Base-by-base conservation (phyloP, 2,797 vertebrate genomes). In the Myotis findleyi region DNA sequence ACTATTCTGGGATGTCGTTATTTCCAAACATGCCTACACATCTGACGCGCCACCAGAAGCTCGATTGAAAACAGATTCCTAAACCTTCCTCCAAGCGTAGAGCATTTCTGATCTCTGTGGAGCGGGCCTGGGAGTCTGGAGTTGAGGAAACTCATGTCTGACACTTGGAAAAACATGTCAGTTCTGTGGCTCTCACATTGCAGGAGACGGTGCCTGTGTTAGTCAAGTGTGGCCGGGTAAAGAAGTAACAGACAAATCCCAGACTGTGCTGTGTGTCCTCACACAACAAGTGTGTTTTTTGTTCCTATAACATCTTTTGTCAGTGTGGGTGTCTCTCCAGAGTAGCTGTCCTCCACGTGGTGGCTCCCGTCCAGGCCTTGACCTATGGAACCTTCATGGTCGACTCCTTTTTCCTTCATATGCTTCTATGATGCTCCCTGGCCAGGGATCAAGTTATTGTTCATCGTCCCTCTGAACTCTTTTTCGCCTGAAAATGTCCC, bases 191-290 rank as follows among this genome's bases (percentile, higher is more conserved):
- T 71, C 25, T 55, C 36, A 49, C 4, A 2, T 36, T 87, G 57
- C 18, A 1, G 5, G 49, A 57, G 8, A 14, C 0, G 0, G 7
- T 9, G 23, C 33, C 47, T 27, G 5, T 21, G 23, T 25, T 20
- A 44, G 33, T 38, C 68, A 62, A 55, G 41, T 41, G 14, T 14
- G n/a, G 30, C 25, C 5, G 36, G 4, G 51, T 5, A 13, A n/a
- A 25, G 13, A 17, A 55, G 49, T 16, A 27, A 55, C 8, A 47
- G 12, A 47, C 5, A 16, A 25, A 41, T 51, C 44, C 33, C 72
- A 62, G 2, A 30, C 36, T 23, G 59, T 27, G 4, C 81, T 59
- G 53, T 2, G 1, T 38, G 49, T 33, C 21, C n/a, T 57, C 6
- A 36, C 8, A 44, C 36, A 38, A 47, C 6, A 4, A 57, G 38